These are phyloP conservation scores for Lophius americanus DNA, from an alignment of 2,797 vertebrate species.

Conservation along the genomic window DNA sequence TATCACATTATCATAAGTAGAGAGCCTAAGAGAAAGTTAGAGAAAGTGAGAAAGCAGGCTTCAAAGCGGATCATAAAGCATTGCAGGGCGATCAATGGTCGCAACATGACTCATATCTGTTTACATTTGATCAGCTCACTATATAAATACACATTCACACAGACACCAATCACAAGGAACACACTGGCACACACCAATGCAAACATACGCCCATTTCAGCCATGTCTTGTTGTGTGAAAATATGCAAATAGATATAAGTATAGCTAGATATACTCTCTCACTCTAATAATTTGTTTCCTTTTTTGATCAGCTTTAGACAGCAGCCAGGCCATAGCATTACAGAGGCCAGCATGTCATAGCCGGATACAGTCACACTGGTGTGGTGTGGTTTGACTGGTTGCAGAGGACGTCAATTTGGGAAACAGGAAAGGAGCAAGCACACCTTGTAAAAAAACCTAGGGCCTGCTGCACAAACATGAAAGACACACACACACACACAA, in stretches of 20 bases:
- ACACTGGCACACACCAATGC: slow-evolving; percentile 9
- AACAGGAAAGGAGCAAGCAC: slow-evolving; percentile 45
- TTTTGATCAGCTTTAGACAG: slow-evolving; percentile 49
- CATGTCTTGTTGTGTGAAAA: neutral
- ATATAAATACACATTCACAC: slow-evolving; percentile 12
- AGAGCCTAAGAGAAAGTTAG: neutral
- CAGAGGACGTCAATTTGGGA: slow-evolving; percentile 42
- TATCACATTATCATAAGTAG: neutral
- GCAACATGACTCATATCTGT: slow-evolving; percentile 34
- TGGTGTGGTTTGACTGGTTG: slow-evolving; percentile 52
- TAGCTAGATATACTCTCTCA: neutral
- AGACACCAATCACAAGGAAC: neutral
- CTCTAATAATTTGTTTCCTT: slow-evolving; percentile 29
- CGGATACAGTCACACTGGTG: slow-evolving; percentile 25
- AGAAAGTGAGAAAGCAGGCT: neutral
- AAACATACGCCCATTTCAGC: slow-evolving; percentile 11
- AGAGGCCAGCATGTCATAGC: slow-evolving; percentile 53
- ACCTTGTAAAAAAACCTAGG: slow-evolving; percentile 40
- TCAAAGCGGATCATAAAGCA: slow-evolving; percentile 20
- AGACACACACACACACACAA: slow-evolving; percentile 11
- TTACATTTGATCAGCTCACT: slow-evolving; percentile 25
- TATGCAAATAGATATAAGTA: neutral
- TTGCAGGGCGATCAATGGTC: slow-evolving; percentile 38
- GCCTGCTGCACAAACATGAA: slow-evolving; percentile 11
- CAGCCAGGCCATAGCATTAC: slow-evolving; percentile 43